phyloP scores from a whole-genome alignment of 2,113 vertebrate species.

The Ptilonorhynchus violaceus region DNA sequence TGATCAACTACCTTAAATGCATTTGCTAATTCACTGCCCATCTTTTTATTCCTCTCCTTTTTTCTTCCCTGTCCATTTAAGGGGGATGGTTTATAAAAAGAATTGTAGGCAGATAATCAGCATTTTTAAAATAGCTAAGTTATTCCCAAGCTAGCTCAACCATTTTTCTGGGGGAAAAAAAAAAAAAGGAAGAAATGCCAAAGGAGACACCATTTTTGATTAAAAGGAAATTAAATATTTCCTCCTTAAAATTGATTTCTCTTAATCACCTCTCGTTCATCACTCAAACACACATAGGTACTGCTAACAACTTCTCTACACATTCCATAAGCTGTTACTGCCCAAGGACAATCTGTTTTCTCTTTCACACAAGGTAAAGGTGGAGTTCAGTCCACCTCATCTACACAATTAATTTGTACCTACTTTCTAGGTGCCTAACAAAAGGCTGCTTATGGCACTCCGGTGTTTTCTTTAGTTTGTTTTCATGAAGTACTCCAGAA shows the following conservation, averaged over 20 bases:
- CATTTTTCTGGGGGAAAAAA: not conserved
- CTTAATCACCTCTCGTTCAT: not conserved
- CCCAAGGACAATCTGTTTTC: not conserved
- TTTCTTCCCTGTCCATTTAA: not conserved
- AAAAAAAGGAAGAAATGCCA: not conserved
- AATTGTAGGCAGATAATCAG: not conserved
- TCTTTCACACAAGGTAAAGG: not conserved
- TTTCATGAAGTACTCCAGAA: not conserved
- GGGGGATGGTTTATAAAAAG: not conserved
- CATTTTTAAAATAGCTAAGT: not conserved
- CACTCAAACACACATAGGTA: not conserved
- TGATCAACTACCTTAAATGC: conserved; percentile 34
- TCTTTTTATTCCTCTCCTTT: not conserved
- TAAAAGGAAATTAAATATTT: not conserved
- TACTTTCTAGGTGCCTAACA: accelerated
- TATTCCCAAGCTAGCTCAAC: not conserved
- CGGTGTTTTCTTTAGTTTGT: not conserved
- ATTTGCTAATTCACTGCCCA: conserved; percentile 46
- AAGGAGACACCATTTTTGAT: not conserved
- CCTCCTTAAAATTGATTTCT: not conserved
- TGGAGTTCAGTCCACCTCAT: not conserved
- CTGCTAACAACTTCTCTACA: not conserved
- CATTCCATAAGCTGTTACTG: not conserved
- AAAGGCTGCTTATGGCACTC: not conserved
- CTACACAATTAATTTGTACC: not conserved